These are phyloP conservation scores for Fundulus diaphanus DNA, from an alignment of 2,797 vertebrate genomes.

Conservation along the genomic window DNA sequence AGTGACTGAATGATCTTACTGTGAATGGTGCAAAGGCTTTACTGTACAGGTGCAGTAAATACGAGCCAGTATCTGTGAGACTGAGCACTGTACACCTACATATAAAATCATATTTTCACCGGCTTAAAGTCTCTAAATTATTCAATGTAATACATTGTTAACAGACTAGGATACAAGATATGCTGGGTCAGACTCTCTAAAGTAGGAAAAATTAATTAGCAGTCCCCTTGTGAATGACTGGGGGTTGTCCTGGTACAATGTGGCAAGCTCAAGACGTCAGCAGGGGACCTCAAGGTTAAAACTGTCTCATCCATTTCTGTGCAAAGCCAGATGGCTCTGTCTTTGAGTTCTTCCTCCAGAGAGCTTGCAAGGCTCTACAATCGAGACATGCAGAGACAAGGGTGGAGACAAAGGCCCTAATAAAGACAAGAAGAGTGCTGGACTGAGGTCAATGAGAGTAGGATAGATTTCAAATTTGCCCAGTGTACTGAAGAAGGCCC, in stretches of 20 bases:
- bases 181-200: neutral
- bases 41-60: too few species aligned
- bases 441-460: neutral
- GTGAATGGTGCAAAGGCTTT: neutral
- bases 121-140: neutral
- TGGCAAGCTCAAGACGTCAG: slow-evolving; percentile 25
- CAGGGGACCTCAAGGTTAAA: slow-evolving; percentile 64
- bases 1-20: neutral
- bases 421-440: slow-evolving; percentile 17
- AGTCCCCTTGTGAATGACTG: slow-evolving; percentile 9
- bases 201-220: slow-evolving; percentile 48
- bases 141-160: neutral
- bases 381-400: slow-evolving; percentile 9
- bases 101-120: neutral
- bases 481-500: slow-evolving; percentile 35
- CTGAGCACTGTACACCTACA: neutral
- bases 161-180: neutral
- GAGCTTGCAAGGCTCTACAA: slow-evolving; percentile 15
- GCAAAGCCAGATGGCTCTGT: slow-evolving; percentile 63
- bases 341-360: slow-evolving; percentile 41
- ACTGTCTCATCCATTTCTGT: slow-evolving; percentile 59
- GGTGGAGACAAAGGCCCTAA: slow-evolving; percentile 18
- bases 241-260: slow-evolving; percentile 35
- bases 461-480: slow-evolving; percentile 22
- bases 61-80: neutral